phyloP scores from a whole-genome alignment of 2,113 vertebrate species.

The Dunckerocampus dactyliophorus region DNA sequence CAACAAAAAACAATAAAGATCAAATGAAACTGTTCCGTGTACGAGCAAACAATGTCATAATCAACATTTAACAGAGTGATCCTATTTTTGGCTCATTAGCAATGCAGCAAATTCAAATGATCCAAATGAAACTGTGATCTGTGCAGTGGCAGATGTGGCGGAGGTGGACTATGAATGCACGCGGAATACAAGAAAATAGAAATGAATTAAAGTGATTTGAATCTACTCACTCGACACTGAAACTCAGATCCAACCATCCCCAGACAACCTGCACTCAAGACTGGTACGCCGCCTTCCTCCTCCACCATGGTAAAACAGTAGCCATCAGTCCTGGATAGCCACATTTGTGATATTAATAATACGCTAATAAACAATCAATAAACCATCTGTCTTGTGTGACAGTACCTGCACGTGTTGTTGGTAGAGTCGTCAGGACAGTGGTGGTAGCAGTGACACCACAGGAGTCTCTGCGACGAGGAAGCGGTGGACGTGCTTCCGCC shows the following conservation, averaged over 20 bases:
- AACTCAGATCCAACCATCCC: constrained; percentile 88
- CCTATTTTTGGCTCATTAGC: too few relatives aligned
- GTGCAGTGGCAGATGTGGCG: too few relatives aligned
- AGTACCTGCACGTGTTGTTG: constrained; percentile 95
- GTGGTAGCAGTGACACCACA: constrained; percentile 90
- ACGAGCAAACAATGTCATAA: too few relatives aligned
- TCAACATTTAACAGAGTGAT: too few relatives aligned
- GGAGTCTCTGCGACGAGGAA: constrained; percentile 75
- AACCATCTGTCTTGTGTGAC: not conserved
- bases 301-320: constrained; percentile 96
- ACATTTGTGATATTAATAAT: not conserved
- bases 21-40: too few relatives aligned
- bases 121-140: too few relatives aligned
- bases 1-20: too few relatives aligned
- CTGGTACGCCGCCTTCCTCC: constrained; percentile 83
- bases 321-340: constrained; percentile 83
- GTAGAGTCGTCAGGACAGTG: constrained; percentile 88
- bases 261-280: constrained; percentile 90
- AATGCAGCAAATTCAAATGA: too few relatives aligned
- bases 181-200: too few relatives aligned
- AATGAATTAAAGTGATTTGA: not conserved
- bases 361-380: not conserved
- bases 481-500: constrained; percentile 76
- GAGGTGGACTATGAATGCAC: too few relatives aligned
- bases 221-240: constrained; percentile 88